Percentiles rank a stretch among this genome's conserved stretches.
phyloP scores from a whole-genome alignment of 2,113 vertebrate species.

The Prionailurus bengalensis region DNA sequence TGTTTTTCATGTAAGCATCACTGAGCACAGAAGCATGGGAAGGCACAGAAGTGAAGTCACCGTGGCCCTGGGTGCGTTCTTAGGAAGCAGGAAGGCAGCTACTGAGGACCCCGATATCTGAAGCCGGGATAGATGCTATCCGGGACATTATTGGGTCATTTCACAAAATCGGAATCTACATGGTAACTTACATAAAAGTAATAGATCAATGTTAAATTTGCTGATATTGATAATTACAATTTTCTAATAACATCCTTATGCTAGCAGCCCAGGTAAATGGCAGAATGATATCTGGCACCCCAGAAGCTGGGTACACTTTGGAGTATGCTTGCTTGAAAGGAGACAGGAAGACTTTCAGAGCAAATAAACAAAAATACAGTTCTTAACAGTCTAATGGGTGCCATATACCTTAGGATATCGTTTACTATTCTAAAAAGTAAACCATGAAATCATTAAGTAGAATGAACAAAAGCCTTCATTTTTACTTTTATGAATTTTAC shows the following conservation, averaged over 20 bases:
- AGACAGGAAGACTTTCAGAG: neutral
- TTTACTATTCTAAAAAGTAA: constrained; percentile 28
- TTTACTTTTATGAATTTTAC: constrained; percentile 11
- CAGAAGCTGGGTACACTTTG: neutral
- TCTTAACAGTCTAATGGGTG: neutral
- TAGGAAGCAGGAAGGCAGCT: neutral
- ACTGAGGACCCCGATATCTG: neutral
- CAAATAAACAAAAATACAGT: neutral
- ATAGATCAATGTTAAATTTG: neutral
- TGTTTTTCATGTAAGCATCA: neutral
- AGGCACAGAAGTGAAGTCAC: constrained; percentile 6
- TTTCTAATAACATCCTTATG: neutral
- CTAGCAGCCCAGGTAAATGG: neutral
- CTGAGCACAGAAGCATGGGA: neutral
- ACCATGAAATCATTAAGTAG: neutral
- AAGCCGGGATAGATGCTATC: neutral
- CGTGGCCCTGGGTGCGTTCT: neutral
- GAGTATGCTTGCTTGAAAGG: neutral
- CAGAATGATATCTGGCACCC: neutral
- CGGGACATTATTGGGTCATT: neutral
- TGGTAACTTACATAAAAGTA: neutral
- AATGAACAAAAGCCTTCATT: neutral
- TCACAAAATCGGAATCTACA: neutral
- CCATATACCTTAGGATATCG: neutral
- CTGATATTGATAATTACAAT: neutral